Base-by-base conservation (phyloP, 2,113 vertebrate genomes). In the Sorex araneus region DNA sequence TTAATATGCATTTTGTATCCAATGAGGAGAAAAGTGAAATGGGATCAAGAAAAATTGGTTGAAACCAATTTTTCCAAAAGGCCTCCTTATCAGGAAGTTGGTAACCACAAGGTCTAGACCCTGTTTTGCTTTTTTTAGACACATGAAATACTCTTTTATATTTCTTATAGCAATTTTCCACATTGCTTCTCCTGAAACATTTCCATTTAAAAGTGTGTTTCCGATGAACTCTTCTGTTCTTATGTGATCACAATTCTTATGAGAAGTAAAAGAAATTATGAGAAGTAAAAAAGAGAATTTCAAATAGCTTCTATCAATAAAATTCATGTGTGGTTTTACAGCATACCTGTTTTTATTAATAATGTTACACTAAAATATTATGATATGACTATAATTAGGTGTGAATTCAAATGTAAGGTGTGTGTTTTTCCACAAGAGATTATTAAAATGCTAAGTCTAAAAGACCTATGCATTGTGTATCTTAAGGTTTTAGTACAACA, bases 401-500 rank as follows among this genome's bases (percentile, higher is more conserved):
- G 16, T 80, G 90, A 57, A 90, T 71, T 71, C 86, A 69, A 93
- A 77, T 94, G 27, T 32, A 88, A 21, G 60, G 3, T 87, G 70
- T 88, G 30, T 12, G 36, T 50, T 86, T 91, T 92, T 86, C 66
- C 69, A 64, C 12, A n/a, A 79, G 11, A 79, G 23, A 36, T 47
- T 85, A 83, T 89, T 95, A 81, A 79, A 90, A 95, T 95, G 47
- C 43, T 90, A 45, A 87, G 13, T 70, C 45, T 84, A 30, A 83
- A 63, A 27, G 86, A 90, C 79, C 60, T 66, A 94, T 84, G 66
- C 27, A 66, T 74, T 96, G 67, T 83, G 27, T 90, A 77, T 88
- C 86, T 92, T 94, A 57, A 86, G 84, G 84, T 95, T 95, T 95
- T 77, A 92, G 54, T 90, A 60, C 82, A 83, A 86, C 8, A 32